Evolutionary conservation across 2,113 vertebrate genomes (phyloP), one percentile per base, ranked within the genome.

Genomic region (Furnarius figulus): DNA sequence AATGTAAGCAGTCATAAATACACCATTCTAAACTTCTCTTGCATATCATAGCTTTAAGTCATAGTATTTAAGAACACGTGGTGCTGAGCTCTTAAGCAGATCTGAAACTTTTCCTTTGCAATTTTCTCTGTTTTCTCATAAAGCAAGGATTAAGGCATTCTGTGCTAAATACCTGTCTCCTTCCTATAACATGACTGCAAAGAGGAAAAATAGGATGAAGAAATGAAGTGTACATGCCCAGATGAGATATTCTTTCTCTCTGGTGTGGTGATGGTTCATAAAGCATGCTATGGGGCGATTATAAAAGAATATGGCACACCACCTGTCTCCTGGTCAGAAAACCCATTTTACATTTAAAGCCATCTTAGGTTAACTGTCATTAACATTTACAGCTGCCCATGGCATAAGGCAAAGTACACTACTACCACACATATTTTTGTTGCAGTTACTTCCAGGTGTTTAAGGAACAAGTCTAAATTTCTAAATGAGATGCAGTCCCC

Each of bases 271-370:
- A 95, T 61, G 95, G 86, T 73, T 95, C 95, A 96, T 93, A 96
- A 97, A 97, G 86, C 88, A 94, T 96, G 91, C 86, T 92, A 82
- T 90, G 88, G 93, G 62, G 65, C 10, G 6, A 85, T 82, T 90
- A 92, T 73, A 96, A 96, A 97, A 94, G 87, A 92, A 92, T 91
- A 93, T 24, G 56, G 87, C 33, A 73, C 44, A 74, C 73, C 90
- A 94, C 96, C 95, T 95, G 75, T 66, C 90, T 84, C 87, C 72
- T 76, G 95, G 93, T 90, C 90, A 96, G 82, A 95, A 96, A 86
- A 52, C 42, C n/a, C 79, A 86, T 79, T 80, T 86, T 70, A 75
- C 47, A 71, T 85, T 87, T 93, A 90, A 90, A 94, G 85, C 18
- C 53, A 67, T 86, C 86, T 49, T 62, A 94, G 90, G 89, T 94